Percentiles rank a stretch among this genome's conserved stretches.
Conservation (phyloP, 2,113 vertebrate species). For the Ptyas mucosa region DNA sequence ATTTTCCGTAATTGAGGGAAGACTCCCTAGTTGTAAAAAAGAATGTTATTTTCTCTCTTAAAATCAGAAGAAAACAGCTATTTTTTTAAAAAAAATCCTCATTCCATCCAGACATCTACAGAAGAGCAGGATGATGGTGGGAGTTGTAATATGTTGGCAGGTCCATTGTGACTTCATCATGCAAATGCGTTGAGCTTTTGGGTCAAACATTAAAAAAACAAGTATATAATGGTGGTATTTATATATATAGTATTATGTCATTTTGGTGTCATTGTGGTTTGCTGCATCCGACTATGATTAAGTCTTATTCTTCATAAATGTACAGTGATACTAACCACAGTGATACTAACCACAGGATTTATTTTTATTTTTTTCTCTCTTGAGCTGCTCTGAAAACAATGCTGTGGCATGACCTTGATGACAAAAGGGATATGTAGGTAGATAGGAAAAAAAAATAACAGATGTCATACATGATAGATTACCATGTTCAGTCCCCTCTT, state of each 20-base stretch:
- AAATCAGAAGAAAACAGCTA: not conserved
- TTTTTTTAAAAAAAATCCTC: not conserved
- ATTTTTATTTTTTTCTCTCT: not conserved
- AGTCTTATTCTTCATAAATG: not conserved
- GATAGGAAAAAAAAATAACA: not conserved
- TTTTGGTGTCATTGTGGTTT: not conserved
- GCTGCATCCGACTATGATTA: not conserved
- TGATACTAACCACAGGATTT: not conserved
- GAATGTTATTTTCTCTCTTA: not conserved
- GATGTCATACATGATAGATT: not conserved
- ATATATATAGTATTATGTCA: not conserved
- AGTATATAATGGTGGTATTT: not conserved
- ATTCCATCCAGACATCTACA: not conserved
- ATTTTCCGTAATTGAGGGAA: not conserved
- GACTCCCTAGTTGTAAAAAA: not conserved
- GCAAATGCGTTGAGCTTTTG: not conserved
- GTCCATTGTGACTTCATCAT: not conserved
- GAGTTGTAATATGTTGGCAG: not conserved
- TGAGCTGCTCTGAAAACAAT: not conserved
- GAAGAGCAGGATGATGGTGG: not conserved
- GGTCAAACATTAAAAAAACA: not conserved
- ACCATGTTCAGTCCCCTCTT: not conserved
- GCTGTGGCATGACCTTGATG: not conserved
- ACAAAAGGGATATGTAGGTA: not conserved
- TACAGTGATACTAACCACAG: not conserved